Evolutionary conservation across 2,113 vertebrate species (phyloP).

Genomic region (Rhinopomastus cyanomelas): DNA sequence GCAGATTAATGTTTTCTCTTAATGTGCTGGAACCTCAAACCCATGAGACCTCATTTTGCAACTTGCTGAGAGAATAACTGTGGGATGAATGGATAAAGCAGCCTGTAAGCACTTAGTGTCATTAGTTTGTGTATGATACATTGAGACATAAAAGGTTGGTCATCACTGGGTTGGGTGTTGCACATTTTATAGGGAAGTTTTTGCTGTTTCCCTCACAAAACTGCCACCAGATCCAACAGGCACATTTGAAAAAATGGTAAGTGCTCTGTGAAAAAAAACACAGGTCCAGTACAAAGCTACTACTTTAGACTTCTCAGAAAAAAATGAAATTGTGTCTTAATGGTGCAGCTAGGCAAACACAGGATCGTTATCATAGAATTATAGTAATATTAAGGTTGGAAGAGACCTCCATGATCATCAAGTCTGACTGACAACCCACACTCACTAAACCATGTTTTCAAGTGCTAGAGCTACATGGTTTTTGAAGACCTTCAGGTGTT

Average conservation of each 20-base stretch:
- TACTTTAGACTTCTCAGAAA: neutral
- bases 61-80: neutral
- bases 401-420: no score
- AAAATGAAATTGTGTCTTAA: rapidly evolving
- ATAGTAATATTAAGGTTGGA: no score
- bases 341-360: neutral
- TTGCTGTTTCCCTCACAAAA: neutral
- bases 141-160: neutral
- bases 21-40: neutral
- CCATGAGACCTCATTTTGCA: constrained; percentile 52
- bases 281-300: neutral
- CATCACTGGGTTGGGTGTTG: neutral
- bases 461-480: no score
- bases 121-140: neutral
- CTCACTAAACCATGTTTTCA: no score
- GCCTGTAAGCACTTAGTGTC: neutral
- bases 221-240: neutral
- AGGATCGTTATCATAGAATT: neutral
- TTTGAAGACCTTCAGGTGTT: no score
- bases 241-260: neutral
- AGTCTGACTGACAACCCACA: no score
- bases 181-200: neutral
- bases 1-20: constrained; percentile 5
- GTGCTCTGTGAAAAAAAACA: neutral
- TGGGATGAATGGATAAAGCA: constrained; percentile 24